phyloP scores from a whole-genome alignment of 2,113 vertebrate species.

The Chloropsis hardwickii region DNA sequence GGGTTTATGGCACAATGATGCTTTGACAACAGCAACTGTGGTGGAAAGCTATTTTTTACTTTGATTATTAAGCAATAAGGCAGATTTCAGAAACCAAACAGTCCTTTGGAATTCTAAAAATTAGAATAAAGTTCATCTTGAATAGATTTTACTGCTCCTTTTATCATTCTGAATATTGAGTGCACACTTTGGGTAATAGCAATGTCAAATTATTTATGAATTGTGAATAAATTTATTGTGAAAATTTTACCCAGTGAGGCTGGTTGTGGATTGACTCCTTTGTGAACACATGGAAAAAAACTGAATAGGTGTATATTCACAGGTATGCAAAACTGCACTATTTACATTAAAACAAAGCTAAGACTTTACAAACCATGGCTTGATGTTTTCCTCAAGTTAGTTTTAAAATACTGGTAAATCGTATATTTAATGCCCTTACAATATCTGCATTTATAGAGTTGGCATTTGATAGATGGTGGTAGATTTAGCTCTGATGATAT shows the following conservation, averaged over 20 bases:
- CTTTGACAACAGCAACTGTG: background rate
- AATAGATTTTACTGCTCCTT: background rate
- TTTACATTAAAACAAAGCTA: background rate
- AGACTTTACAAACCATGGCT: background rate
- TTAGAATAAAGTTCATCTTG: background rate
- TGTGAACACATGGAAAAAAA: background rate
- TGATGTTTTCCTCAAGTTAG: background rate
- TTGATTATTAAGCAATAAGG: background rate
- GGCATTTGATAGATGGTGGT: background rate
- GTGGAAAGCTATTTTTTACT: background rate
- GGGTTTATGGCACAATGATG: background rate
- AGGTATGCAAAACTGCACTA: background rate
- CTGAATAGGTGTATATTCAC: accelerated
- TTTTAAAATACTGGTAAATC: background rate
- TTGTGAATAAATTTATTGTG: background rate
- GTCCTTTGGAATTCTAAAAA: background rate
- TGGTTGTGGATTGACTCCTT: background rate
- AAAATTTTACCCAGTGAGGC: background rate
- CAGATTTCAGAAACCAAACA: background rate
- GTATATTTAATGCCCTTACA: background rate
- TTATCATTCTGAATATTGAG: background rate
- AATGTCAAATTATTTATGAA: background rate
- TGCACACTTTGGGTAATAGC: background rate
- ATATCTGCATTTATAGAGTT: background rate
- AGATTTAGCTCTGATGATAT: background rate